Evolutionary conservation across 2,888 invertebrate genomes (phyloP), one percentile per base, ranked within the genome.

Genomic region (Ptychoptera albimana): DNA sequence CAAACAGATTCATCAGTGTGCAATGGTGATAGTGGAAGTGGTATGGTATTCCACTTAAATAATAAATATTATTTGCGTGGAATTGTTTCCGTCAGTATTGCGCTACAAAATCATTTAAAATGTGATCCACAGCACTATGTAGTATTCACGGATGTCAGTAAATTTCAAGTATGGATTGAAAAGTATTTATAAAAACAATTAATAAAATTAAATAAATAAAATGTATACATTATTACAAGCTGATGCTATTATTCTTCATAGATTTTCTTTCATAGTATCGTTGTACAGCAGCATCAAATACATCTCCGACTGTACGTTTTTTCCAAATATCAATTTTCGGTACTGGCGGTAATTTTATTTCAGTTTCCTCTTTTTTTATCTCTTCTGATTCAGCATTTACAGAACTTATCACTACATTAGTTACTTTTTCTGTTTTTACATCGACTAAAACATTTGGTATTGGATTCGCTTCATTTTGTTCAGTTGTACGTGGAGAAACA

Each of bases 301-400:
- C 72, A 42, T 72, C 73, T 8, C 85, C 89, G 12, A 88, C 77
- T 29, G 88, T 89, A 53, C 88, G 71, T 57, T 89, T 89, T 55
- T 79, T 76, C 85, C 87, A 88, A 55, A 88, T 79, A 57, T 79
- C 75, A 48, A 74, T 65, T 67, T 79, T 80, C 9, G 69, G 67
- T 55, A 67, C 66, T 30, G 35, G 39, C 29, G 31, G 41, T 29
- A 15, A 30, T 16, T 50, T 43, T 41, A 49, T 45, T 7, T 58
- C 54, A 41, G 53, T 46, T 37, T 49, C 53, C 39, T 47, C 50
- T 29, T 15, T 39, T 8, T 40, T 40, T 7, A 10, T 30, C 32
- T 48, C 48, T 13, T 53, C 49, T 34, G 54, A 53, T 29, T 50
- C 51, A 35, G 48, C 39, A 37, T 47, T 47, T 41, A 57, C 55